phyloP scores from a whole-genome alignment of 1,140 invertebrate genomes.

The Magallana ariakensis region DNA sequence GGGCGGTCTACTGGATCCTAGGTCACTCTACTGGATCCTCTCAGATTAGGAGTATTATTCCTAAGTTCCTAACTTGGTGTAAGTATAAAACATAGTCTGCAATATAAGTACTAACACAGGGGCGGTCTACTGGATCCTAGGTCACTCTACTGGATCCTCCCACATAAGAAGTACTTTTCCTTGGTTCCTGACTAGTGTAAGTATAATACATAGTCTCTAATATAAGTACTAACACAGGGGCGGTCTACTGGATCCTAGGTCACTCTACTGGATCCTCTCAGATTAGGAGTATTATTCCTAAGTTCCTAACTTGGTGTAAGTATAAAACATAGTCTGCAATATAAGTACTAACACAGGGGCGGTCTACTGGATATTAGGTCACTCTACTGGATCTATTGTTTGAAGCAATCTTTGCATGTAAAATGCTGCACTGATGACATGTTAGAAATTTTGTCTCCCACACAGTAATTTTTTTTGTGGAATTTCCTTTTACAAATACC shows the following conservation, averaged over 20 bases:
- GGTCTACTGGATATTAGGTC: not conserved
- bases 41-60: not conserved
- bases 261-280: not conserved
- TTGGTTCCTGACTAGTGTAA: not conserved
- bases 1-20: no score
- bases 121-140: not conserved
- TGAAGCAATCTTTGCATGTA: constrained; percentile 4
- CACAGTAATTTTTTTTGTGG: constrained; percentile 18
- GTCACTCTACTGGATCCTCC: constrained; percentile 13
- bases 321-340: not conserved
- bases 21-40: no score
- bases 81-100: not conserved
- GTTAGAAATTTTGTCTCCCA: not conserved
- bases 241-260: not conserved
- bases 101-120: not conserved
- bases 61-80: not conserved
- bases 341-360: not conserved
- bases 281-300: not conserved
- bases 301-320: not conserved
- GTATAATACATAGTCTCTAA: not conserved
- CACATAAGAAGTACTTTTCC: not conserved
- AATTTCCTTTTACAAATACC: constrained; percentile 12
- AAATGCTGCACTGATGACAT: not conserved
- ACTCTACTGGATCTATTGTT: no score
- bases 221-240: not conserved